Conservation (phyloP, 2,797 vertebrate genomes). For the Siniperca scherzeri region DNA sequence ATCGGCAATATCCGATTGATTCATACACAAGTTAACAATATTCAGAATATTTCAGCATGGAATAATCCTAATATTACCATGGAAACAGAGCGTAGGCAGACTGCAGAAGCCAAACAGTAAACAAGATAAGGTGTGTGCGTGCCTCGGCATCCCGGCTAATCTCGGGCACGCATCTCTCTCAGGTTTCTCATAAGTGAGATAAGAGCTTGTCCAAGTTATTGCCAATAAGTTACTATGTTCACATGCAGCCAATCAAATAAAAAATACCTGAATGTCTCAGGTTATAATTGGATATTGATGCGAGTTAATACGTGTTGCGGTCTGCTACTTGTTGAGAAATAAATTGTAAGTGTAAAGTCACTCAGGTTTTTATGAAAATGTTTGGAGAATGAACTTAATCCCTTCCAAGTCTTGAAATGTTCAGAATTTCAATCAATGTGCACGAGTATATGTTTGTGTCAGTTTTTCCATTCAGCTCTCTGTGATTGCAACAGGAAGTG, state of each 20-base stretch:
- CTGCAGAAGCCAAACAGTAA: constrained; percentile 47
- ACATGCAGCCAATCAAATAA: constrained; percentile 36
- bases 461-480: background rate
- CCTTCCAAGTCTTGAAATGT: background rate
- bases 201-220: constrained; percentile 62
- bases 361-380: background rate
- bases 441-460: background rate
- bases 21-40: constrained; percentile 57
- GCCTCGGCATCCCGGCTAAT: constrained; percentile 52
- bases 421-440: background rate
- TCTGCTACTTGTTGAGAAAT: constrained; percentile 6
- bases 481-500: no score
- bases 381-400: background rate
- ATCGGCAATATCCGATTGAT: constrained; percentile 66
- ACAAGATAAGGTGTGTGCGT: constrained; percentile 67
- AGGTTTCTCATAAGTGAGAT: constrained; percentile 69
- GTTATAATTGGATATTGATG: constrained; percentile 35
- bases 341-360: background rate
- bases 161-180: constrained; percentile 50
- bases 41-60: constrained; percentile 53
- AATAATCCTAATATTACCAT: constrained; percentile 66
- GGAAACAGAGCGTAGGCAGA: constrained; percentile 64
- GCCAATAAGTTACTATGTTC: constrained; percentile 41
- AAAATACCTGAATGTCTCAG: constrained; percentile 7
- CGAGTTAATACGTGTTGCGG: background rate